Conservation (phyloP, 1,140 invertebrate species). For the Lamellibrachia luymesi region DNA sequence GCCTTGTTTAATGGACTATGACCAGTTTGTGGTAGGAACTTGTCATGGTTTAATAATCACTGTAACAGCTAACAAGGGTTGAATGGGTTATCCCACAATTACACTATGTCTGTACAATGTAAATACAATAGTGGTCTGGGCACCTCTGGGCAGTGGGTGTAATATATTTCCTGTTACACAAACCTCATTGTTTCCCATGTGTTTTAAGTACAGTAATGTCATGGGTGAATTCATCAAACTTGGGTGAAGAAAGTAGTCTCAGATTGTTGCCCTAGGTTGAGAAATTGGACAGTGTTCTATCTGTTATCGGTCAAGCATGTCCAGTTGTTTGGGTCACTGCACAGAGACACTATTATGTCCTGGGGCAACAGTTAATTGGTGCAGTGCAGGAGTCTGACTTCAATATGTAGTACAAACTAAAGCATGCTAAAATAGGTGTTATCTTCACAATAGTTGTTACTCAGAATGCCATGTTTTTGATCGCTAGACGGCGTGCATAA, state of each 20-base stretch:
- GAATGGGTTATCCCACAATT: not conserved
- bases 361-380: not conserved
- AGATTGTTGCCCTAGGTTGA: not conserved
- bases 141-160: not conserved
- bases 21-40: not conserved
- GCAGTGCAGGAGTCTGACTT: no score
- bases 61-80: not conserved
- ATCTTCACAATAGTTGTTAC: no score
- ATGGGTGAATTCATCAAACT: not conserved
- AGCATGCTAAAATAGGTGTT: no score
- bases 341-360: not conserved
- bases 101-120: not conserved
- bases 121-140: not conserved
- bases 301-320: not conserved
- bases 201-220: not conserved
- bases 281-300: not conserved
- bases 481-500: no score
- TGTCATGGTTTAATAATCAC: not conserved
- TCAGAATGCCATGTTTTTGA: no score
- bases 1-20: not conserved
- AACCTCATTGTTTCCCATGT: not conserved
- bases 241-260: not conserved
- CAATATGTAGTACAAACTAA: no score
- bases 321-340: not conserved
- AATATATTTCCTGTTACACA: not conserved